phyloP scores from a whole-genome alignment of 92 coral and sea anemone species.

The Actinostola sp. region DNA sequence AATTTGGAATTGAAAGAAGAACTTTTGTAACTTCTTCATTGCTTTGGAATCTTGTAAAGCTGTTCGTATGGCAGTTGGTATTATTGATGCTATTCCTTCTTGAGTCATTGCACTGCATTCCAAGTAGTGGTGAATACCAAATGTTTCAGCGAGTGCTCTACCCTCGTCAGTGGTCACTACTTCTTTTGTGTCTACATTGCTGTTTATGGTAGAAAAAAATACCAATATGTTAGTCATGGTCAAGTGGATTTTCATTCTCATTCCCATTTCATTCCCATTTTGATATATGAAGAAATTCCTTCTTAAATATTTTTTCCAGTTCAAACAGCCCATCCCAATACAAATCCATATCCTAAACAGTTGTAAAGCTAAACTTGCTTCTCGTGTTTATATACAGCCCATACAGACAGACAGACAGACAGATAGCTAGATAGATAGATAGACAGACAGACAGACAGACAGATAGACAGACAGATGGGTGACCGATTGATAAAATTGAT shows the following conservation, averaged over 20 bases:
- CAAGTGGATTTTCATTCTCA: background rate
- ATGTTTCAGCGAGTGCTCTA: conserved; percentile 33
- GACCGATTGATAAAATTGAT: background rate
- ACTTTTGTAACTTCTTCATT: background rate
- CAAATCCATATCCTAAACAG: too few relatives aligned
- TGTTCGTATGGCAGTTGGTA: conserved; percentile 41
- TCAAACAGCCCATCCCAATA: too few relatives aligned
- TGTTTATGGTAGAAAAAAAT: background rate
- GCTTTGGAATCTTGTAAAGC: conserved; percentile 9
- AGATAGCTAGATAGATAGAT: too few relatives aligned
- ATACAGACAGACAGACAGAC: too few relatives aligned
- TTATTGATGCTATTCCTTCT: conserved; percentile 53
- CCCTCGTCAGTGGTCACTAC: conserved; percentile 45
- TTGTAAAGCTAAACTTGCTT: too few relatives aligned
- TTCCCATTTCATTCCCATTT: too few relatives aligned
- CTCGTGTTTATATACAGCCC: too few relatives aligned
- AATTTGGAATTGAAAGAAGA: background rate
- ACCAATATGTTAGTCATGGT: background rate
- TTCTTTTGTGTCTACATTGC: background rate
- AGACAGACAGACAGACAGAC: too few relatives aligned
- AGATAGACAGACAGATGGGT: background rate
- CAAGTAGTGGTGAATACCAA: conserved; percentile 45
- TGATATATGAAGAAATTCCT: too few relatives aligned
- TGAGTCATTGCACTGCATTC: conserved; percentile 66
- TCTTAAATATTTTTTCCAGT: too few relatives aligned